Conservation (phyloP, 2,797 vertebrate genomes). For the Galaxias olidus region DNA sequence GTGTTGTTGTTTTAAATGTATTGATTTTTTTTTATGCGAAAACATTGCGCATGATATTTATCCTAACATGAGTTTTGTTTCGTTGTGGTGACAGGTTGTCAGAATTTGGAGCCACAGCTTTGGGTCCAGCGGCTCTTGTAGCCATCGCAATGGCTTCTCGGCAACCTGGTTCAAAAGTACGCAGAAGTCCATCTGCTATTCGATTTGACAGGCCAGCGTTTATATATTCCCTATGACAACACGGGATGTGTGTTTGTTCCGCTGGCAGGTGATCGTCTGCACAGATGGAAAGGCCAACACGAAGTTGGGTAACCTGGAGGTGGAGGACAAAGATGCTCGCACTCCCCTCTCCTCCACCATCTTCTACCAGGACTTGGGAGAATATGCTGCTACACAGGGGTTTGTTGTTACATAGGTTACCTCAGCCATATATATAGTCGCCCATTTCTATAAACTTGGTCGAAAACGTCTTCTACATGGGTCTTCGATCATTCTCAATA, state of each 20-base stretch:
- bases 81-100: conserved; percentile 49
- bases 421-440: no score
- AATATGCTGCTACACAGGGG: conserved; percentile 67
- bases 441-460: no score
- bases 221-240: not conserved
- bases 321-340: conserved; percentile 58
- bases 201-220: not conserved
- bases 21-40: not conserved
- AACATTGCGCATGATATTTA: not conserved
- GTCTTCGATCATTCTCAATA: no score
- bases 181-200: not conserved
- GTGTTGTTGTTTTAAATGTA: not conserved
- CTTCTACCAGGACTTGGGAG: conserved; percentile 76
- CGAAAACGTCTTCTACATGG: no score
- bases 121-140: conserved; percentile 74
- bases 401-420: conserved; percentile 32
- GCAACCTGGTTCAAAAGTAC: conserved; percentile 73
- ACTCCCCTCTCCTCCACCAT: conserved; percentile 71
- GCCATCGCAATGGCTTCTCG: conserved; percentile 70
- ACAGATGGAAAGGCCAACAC: conserved; percentile 78
- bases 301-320: conserved; percentile 70
- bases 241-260: conserved; percentile 23
- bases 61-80: not conserved
- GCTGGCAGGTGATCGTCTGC: conserved; percentile 74
- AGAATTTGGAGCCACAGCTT: conserved; percentile 68